phyloP scores from a whole-genome alignment of 1,140 invertebrate species.

The Diuraphis noxia region DNA sequence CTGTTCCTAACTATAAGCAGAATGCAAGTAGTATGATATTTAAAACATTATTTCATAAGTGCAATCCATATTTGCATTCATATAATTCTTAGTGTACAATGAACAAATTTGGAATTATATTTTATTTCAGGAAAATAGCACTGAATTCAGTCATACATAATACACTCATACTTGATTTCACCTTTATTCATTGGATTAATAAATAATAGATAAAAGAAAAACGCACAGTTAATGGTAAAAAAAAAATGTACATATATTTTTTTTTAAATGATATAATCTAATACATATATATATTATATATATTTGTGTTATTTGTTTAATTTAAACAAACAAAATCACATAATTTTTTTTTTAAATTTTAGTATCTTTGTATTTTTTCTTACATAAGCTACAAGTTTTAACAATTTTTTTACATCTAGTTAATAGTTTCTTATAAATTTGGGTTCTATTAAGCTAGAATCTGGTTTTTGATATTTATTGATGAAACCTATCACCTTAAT shows the following conservation, averaged over 20 bases:
- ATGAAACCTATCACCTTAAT: conserved; percentile 49
- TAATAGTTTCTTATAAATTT: conserved; percentile 35
- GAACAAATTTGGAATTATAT: too few relatives aligned
- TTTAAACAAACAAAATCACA: conserved; percentile 51
- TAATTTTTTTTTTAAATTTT: conserved; percentile 13
- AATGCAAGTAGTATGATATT: too few relatives aligned
- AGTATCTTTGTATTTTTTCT: conserved; percentile 40
- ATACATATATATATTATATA: conserved; percentile 34
- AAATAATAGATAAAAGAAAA: conserved; percentile 1
- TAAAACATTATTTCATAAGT: too few relatives aligned
- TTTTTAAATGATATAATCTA: conserved; percentile 38
- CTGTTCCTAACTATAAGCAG: too few relatives aligned
- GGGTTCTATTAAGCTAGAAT: conserved; percentile 14
- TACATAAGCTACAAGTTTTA: conserved; percentile 41
- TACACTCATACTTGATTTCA: not conserved
- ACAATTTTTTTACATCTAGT: conserved; percentile 36
- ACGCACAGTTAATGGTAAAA: conserved; percentile 37
- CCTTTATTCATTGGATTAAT: not conserved
- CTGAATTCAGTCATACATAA: too few relatives aligned
- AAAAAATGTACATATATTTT: conserved; percentile 52
- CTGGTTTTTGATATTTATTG: conserved; percentile 41
- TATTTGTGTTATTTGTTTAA: conserved; percentile 35
- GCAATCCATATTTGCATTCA: too few relatives aligned
- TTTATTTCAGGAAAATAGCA: too few relatives aligned
- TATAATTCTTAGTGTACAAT: too few relatives aligned